Base-by-base conservation (phyloP, 2,797 vertebrate genomes). In the Avahi laniger region DNA sequence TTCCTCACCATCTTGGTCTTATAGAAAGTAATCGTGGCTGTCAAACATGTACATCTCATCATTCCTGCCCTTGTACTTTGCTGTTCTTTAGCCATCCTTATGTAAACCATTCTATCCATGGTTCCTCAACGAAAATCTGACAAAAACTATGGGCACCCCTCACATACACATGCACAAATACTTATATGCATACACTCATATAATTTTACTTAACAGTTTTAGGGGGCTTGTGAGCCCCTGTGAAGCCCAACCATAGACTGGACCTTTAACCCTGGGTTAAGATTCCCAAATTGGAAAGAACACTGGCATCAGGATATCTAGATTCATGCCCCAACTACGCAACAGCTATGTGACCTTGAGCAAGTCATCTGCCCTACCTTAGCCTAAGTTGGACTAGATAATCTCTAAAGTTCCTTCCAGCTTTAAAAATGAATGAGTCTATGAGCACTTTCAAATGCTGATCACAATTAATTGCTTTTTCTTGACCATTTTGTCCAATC, bases 381-480 rank as follows among this genome's bases (percentile, higher is more conserved):
- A 78, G 54, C 46, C 20, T 52, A 75, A 87, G 12, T 24, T 79
- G 63, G 15, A 82, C 50, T 41, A 50, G 28, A n/a, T 72, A 17
- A 81, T 80, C 20, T 79, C 52, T 48, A 9, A 69, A 67, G 20
- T 81, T 67, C 43, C 35, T 33, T 30, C 73, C 13, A 63, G 26
- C 43, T 81, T 57, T 88, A 33, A 81, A 67, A 63, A 24, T 43
- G 30, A 86, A 46, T 26, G 28, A 57, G 15, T 87, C 61, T 48
- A 15, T n/a, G 43, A 73, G 14, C 85, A 89, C 89, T 94, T 97
- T 89, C 78, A 97, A 92, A 73, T 28, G 46, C 33, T 70, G 54
- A 73, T 65, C 69, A 97, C 43, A 82, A 28, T 80, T 78, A 46
- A 43, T 78, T 61, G 33, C 22, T 86, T 95, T 95, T 82, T 65